Evolutionary conservation across 2,888 invertebrate species (phyloP), one percentile per base, ranked within the genome.

Genomic region (Cinara cedri): DNA sequence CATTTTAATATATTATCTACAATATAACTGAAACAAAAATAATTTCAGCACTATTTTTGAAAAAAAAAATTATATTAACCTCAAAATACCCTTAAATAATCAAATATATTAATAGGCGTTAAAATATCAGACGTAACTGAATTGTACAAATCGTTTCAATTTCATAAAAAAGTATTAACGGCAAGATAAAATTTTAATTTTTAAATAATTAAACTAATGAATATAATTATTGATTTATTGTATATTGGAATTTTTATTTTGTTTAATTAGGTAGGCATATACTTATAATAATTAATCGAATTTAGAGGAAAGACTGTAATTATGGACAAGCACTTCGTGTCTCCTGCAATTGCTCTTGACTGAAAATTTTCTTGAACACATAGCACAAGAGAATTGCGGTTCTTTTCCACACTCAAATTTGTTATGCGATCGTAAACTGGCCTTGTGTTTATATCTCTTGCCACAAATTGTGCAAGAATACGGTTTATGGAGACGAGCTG

Each of bases 401-500:
- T 84, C 85, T 70, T 83, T 84, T 16, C 85, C 85, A 65, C 86
- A 86, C 72, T 85, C 85, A 81, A 84, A 82, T 42, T 83, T 84
- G 65, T 74, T 34, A 74, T 82, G 82, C 16, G 78, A 70, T 54
- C 76, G 63, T 54, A 82, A 70, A 57, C 81, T 81, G 21, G 72
- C 55, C 80, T 65, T 68, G n/a, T 81, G 81, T 66, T 80, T 81
- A 72, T 81, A 80, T 60, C 14, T 21, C 66, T 72, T 78, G 51
- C 63, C 72, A 84, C 90, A 90, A 83, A 89, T 87, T 62, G 87
- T 87, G 82, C 90, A 90, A 82, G 89, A 88, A 84, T 90, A 90
- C 49, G 60, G 78, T 44, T 70, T 68, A 68, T 66, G 78, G 49
- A 55, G 70, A 63, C 49, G 13, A 49, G 42, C 78, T 78, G 78